phyloP scores from a whole-genome alignment of 2,888 invertebrate genomes.

The Hydriomena furcata region DNA sequence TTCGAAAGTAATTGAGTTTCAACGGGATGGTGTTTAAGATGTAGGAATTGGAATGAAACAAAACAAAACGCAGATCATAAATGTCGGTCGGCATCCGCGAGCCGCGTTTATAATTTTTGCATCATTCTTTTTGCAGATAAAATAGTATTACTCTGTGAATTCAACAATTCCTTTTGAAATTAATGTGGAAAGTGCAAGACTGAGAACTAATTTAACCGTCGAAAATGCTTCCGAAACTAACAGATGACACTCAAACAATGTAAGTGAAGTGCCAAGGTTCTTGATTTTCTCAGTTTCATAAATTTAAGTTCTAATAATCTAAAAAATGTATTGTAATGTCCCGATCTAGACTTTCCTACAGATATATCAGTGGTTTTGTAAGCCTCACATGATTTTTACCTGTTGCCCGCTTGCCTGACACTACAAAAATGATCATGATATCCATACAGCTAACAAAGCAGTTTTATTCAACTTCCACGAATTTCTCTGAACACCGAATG shows the following conservation, averaged over 20 bases:
- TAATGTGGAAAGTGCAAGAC: conserved; percentile 60
- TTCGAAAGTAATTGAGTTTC: no score
- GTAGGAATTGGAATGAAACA: not conserved
- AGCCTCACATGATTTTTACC: conserved; percentile 9
- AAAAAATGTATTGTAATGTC: not conserved
- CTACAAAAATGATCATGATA: conserved; percentile 7
- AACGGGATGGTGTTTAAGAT: no score
- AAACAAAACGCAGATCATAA: conserved; percentile 44
- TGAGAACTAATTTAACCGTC: conserved; percentile 65
- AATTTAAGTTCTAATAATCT: conserved; percentile 18
- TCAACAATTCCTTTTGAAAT: conserved; percentile 47
- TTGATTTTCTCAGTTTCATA: conserved; percentile 21
- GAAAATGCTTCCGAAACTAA: conserved; percentile 72
- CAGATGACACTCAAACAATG: conserved; percentile 77
- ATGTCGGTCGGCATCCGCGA: conserved; percentile 69
- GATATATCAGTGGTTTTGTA: not conserved
- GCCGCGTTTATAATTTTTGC: conserved; percentile 56
- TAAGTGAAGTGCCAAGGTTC: conserved; percentile 65
- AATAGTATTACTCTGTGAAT: conserved; percentile 38
- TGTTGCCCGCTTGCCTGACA: conserved; percentile 26
- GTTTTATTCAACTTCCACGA: conserved; percentile 8
- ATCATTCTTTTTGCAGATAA: conserved; percentile 50
- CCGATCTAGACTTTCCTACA: conserved; percentile 50
- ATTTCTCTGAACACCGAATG: not conserved
- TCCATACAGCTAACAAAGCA: conserved; percentile 16